Conservation (phyloP, 2,888 invertebrate species). For the Drosophila neonasuta region DNA sequence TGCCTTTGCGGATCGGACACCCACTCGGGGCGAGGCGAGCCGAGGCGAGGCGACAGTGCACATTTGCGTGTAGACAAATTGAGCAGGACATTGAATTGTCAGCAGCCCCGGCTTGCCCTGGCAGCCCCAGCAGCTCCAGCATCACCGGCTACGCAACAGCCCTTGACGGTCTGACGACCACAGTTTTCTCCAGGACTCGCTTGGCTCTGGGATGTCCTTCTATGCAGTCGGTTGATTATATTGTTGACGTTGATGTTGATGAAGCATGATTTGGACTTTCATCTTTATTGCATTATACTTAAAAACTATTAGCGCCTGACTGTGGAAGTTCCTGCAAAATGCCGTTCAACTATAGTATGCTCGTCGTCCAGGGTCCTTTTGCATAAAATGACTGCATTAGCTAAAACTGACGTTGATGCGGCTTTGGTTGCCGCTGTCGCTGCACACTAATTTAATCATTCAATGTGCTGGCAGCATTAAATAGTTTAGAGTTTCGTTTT, state of each 20-base stretch:
- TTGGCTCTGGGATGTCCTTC: constrained; percentile 22
- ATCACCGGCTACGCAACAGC: constrained; percentile 58
- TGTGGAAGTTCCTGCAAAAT: constrained; percentile 29
- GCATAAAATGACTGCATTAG: constrained; percentile 59
- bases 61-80: constrained; percentile 75
- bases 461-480: constrained; percentile 44
- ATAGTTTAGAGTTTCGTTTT: constrained; percentile 54
- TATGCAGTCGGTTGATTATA: constrained; percentile 70
- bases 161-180: constrained; percentile 53
- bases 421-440: constrained; percentile 22
- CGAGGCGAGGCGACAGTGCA: constrained; percentile 34
- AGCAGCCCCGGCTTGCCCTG: constrained; percentile 43
- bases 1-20: constrained; percentile 27
- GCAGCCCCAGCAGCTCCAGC: constrained; percentile 14
- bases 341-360: constrained; percentile 1
- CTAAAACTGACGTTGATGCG: constrained; percentile 59
- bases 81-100: constrained; percentile 78
- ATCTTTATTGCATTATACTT: constrained; percentile 78
- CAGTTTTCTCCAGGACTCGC: constrained; percentile 11
- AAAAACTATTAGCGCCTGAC: constrained; percentile 74
- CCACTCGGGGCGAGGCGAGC: constrained; percentile 16
- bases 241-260: constrained; percentile 78
- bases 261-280: constrained; percentile 77
- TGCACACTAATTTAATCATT: constrained; percentile 42
- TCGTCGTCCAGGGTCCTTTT: constrained; percentile 22